Conservation (phyloP, 2,113 vertebrate genomes). For the Capreolus pygargus region DNA sequence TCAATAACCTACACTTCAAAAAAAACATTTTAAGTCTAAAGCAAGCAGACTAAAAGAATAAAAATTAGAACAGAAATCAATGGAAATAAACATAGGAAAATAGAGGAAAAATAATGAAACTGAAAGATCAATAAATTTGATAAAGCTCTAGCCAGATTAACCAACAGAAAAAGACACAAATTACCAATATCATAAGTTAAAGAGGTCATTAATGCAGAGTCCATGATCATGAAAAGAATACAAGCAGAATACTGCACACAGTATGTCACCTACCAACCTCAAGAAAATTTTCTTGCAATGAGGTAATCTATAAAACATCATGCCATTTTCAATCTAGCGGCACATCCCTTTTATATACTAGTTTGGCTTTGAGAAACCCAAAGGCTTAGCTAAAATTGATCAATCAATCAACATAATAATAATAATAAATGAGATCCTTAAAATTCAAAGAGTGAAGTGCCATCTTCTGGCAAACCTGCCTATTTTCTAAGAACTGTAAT, state of each 20-base stretch:
- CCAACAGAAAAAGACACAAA: background rate
- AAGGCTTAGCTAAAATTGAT: background rate
- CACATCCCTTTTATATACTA: background rate
- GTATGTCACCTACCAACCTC: background rate
- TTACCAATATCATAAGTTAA: background rate
- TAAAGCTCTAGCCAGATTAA: background rate
- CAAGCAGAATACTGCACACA: background rate
- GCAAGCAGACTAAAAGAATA: background rate
- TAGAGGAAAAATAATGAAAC: background rate
- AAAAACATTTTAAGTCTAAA: background rate
- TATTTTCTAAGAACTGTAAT: background rate
- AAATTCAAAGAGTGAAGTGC: background rate
- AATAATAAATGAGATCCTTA: background rate
- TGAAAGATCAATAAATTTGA: background rate
- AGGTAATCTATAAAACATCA: background rate
- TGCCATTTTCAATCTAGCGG: background rate
- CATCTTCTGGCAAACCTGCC: background rate
- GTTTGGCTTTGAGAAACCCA: background rate
- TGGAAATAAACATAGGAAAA: background rate
- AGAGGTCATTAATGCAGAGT: background rate
- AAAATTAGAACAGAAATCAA: background rate
- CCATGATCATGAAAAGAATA: background rate
- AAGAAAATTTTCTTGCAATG: background rate
- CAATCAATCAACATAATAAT: background rate
- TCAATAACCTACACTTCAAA: background rate